phyloP scores from a whole-genome alignment of 2,797 vertebrate genomes.

The Otus scops region DNA sequence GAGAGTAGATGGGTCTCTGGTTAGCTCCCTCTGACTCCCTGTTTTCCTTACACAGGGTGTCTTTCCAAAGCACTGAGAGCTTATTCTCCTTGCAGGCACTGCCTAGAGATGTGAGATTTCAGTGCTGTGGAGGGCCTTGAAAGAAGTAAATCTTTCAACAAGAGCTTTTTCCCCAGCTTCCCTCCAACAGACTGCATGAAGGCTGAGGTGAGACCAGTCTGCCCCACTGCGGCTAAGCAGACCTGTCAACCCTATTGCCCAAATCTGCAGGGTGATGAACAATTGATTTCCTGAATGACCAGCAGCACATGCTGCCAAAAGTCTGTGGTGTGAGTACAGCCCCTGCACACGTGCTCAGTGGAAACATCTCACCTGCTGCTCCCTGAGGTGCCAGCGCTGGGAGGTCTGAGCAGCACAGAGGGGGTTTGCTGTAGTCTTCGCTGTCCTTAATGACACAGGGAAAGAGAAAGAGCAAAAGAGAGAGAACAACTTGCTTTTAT shows the following conservation, averaged over 20 bases:
- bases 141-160: not conserved
- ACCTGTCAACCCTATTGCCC: not conserved
- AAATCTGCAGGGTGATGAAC: accelerated
- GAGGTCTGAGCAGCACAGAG: not conserved
- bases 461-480: not conserved
- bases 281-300: not conserved
- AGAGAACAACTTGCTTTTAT: not conserved
- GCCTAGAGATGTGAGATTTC: not conserved
- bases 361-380: accelerated
- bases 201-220: not conserved
- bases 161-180: not conserved
- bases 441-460: not conserved
- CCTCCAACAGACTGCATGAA: not conserved
- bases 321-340: accelerated
- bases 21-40: not conserved
- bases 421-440: not conserved
- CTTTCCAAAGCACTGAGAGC: not conserved
- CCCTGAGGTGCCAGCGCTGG: not conserved
- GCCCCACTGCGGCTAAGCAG: not conserved
- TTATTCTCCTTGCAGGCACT: not conserved
- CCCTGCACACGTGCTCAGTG: accelerated
- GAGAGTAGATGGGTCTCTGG: not conserved
- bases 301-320: not conserved
- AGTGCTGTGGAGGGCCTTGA: not conserved
- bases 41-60: not conserved